Evolutionary conservation across 2,113 vertebrate species (phyloP), one percentile per base, ranked within the genome.

Genomic region (Diadophis punctatus): DNA sequence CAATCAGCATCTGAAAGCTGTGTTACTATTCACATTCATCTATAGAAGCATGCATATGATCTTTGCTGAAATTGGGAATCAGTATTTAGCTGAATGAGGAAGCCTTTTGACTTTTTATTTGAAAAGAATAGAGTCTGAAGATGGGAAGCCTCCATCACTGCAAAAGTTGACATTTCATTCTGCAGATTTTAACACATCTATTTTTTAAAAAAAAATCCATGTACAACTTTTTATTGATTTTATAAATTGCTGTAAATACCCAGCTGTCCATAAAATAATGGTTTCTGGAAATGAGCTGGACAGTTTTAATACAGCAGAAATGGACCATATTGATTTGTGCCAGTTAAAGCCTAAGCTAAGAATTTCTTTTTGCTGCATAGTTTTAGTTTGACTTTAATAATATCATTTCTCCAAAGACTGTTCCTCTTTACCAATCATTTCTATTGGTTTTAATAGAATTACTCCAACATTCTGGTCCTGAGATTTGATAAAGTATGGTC

Each of bases 221-320:
- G 4, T 89, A 92, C 92, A 94, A 92, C 85, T 93, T 90, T 95
- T 88, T 74, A 58, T 14, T 11, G 87, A 49, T 39, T 2, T 93
- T 91, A 25, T 91, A 89, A 14, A 5, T 4, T 89, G 16, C 94
- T 53, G 20, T 56, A 74, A 91, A 3, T 92, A 12, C 86, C 93
- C 86, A 94, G 34, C 8, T 95, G 16, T 87, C 55, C 93, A 85
- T 46, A 27, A 93, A 14, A 39, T 12, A 1, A 5, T 48, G 8
- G 85, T 22, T 0, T 30, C 1, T 11, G 0, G 2, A 88, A 20
- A 87, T 0, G 0, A 8, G 1, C 1, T 56, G 68, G 7, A 43
- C 90, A 91, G 20, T 30, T 4, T 74, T 92, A 85, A 11, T 91
- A 7, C 90, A 93, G 51, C 43, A 58, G 52, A n/a, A 86, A 89